Conservation (phyloP, 2,797 vertebrate genomes). For the Melanotaenia boesemani region DNA sequence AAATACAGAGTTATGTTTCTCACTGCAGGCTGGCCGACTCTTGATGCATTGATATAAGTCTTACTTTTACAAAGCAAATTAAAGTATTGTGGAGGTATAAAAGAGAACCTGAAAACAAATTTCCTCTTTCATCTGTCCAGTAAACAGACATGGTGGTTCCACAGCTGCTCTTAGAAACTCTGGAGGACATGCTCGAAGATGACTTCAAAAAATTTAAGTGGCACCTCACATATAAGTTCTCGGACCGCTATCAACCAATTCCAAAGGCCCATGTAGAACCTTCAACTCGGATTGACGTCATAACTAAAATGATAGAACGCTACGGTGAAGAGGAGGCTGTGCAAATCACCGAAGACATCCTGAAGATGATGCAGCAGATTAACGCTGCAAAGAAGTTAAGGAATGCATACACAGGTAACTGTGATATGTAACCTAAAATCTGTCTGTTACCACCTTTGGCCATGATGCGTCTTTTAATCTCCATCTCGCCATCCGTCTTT, state of each 20-base stretch:
- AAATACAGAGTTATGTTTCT: background rate
- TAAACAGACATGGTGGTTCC: constrained; percentile 31
- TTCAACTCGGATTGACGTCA: fast-evolving
- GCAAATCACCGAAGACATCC: background rate
- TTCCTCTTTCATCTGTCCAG: constrained; percentile 4
- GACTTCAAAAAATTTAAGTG: constrained; percentile 35
- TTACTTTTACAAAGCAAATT: too few species aligned
- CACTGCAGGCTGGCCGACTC: too few species aligned
- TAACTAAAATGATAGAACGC: background rate
- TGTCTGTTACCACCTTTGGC: background rate
- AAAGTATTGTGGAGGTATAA: too few species aligned
- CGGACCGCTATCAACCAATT: constrained; percentile 5
- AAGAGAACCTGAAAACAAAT: constrained; percentile 1
- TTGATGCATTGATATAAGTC: too few species aligned
- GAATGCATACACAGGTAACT: background rate
- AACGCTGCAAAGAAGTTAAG: background rate
- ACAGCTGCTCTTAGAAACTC: background rate
- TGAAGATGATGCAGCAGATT: constrained; percentile 26
- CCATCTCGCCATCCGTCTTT: constrained; percentile 5
- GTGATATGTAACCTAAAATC: background rate
- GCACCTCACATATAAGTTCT: fast-evolving
- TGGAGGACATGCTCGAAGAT: fast-evolving
- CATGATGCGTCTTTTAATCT: background rate
- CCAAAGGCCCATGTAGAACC: fast-evolving
- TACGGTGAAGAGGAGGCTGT: background rate